A percentile compares a stretch with the other conserved stretches of the same genome.
Evolutionary conservation across 2,888 invertebrate species (phyloP).

Genomic region (Gastracanthus pulcherrimus): DNA sequence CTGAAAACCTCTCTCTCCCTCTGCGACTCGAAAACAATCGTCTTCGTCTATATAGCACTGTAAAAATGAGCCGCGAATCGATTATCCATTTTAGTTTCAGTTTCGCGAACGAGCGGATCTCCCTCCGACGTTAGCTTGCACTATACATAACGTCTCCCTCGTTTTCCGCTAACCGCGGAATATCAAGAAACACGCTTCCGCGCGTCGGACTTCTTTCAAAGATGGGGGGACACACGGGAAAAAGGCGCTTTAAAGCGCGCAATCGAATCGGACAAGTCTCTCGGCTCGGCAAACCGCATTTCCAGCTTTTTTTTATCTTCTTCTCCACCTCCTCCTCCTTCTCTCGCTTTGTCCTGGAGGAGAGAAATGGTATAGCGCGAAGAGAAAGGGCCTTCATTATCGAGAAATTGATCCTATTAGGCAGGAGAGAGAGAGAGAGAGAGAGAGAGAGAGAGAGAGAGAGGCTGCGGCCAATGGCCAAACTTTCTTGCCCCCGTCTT

Average conservation of each 20-base stretch:
- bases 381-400: conserved; percentile 67
- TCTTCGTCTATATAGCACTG: too few relatives aligned
- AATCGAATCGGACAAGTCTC: conserved; percentile 33
- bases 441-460: too few relatives aligned
- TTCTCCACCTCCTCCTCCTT: neutral
- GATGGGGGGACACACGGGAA: neutral
- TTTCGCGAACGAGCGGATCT: too few relatives aligned
- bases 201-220: conserved; percentile 25
- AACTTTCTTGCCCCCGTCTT: conserved; percentile 61
- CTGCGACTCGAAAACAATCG: too few relatives aligned
- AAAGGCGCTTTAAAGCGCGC: conserved; percentile 42
- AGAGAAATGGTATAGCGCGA: too few relatives aligned
- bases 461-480: conserved; percentile 59
- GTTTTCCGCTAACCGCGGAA: conserved; percentile 24
- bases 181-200: conserved; percentile 49
- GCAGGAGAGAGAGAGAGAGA: too few relatives aligned
- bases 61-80: too few relatives aligned
- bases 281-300: conserved; percentile 44
- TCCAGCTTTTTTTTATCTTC: conserved; percentile 20
- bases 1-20: too few relatives aligned
- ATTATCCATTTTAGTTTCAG: too few relatives aligned
- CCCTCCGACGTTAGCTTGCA: too few relatives aligned
- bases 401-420: conserved; percentile 77
- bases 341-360: neutral
- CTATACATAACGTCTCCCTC: too few relatives aligned